Percentiles rank a stretch among this genome's conserved stretches.
phyloP scores from a whole-genome alignment of 1,140 invertebrate genomes.

The Frieseomelitta varia region DNA sequence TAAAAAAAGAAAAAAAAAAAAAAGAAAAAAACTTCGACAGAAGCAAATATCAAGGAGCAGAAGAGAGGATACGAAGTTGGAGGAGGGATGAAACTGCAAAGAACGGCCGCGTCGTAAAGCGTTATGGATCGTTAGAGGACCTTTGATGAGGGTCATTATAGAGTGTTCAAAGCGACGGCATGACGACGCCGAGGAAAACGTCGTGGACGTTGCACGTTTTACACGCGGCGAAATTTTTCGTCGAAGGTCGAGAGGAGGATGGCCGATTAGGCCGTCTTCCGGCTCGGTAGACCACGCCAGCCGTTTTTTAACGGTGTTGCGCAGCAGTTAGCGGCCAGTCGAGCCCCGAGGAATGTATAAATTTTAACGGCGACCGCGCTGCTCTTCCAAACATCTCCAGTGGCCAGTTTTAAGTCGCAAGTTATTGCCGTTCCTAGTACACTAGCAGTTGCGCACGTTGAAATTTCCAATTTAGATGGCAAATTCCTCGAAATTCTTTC shows the following conservation, averaged over 20 bases:
- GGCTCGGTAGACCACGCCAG: background rate
- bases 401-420: constrained; percentile 66
- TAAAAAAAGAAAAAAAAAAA: too few relatives aligned
- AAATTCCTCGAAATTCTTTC: too few relatives aligned
- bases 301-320: constrained; percentile 11
- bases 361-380: constrained; percentile 72
- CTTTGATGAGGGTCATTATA: background rate
- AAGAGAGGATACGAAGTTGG: too few relatives aligned
- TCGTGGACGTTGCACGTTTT: background rate
- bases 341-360: constrained; percentile 59
- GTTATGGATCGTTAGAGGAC: too few relatives aligned
- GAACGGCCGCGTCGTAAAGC: background rate
- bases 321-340: background rate
- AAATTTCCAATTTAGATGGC: too few relatives aligned
- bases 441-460: background rate
- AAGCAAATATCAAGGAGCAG: too few relatives aligned
- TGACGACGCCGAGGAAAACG: background rate
- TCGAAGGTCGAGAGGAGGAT: background rate
- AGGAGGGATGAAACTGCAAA: background rate
- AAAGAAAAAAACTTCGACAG: too few relatives aligned
- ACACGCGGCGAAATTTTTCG: constrained; percentile 37
- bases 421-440: constrained; percentile 78
- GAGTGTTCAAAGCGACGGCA: background rate
- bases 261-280: constrained; percentile 7
- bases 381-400: constrained; percentile 58